phyloP scores from a whole-genome alignment of 1,140 invertebrate genomes.

The Orchesella cincta region DNA sequence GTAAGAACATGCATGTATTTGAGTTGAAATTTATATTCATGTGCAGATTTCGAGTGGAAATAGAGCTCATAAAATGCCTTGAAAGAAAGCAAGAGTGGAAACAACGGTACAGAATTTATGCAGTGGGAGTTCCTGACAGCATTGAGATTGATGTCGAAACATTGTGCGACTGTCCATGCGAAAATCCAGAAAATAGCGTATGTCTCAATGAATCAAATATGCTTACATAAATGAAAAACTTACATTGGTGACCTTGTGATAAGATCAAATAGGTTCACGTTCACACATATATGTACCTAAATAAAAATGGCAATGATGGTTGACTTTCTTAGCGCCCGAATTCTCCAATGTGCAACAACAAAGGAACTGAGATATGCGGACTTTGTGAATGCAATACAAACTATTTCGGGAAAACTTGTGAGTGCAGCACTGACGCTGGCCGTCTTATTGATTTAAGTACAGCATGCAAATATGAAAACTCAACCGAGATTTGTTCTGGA shows the following conservation, averaged over 20 bases:
- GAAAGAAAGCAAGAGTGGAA: conserved; percentile 73
- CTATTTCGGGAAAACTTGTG: conserved; percentile 80
- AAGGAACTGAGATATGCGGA: conserved; percentile 69
- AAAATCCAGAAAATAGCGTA: conserved; percentile 63
- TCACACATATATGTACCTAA: too few species aligned
- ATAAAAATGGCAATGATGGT: too few species aligned
- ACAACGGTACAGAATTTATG: conserved; percentile 82
- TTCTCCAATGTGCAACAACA: conserved; percentile 50
- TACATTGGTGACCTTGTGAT: too few species aligned
- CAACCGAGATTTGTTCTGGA: conserved; percentile 64
- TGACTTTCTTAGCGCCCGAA: conserved; percentile 22
- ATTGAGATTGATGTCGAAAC: conserved; percentile 81
- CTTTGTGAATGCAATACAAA: conserved; percentile 78
- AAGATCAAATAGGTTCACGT: too few species aligned
- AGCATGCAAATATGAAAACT: conserved; percentile 72
- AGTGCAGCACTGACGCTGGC: conserved; percentile 68
- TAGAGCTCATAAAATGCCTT: conserved; percentile 65
- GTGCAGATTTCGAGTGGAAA: conserved; percentile 16
- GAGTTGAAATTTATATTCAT: conserved; percentile 12
- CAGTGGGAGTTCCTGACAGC: conserved; percentile 85
- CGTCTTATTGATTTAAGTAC: conserved; percentile 54
- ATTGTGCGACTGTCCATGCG: conserved; percentile 86
- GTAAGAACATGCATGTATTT: neutral
- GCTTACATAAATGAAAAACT: neutral
- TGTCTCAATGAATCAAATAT: too few species aligned